Evolutionary conservation across 1,140 invertebrate genomes (phyloP), one percentile per base, ranked within the genome.

Genomic region (Drosophila ohnishii): DNA sequence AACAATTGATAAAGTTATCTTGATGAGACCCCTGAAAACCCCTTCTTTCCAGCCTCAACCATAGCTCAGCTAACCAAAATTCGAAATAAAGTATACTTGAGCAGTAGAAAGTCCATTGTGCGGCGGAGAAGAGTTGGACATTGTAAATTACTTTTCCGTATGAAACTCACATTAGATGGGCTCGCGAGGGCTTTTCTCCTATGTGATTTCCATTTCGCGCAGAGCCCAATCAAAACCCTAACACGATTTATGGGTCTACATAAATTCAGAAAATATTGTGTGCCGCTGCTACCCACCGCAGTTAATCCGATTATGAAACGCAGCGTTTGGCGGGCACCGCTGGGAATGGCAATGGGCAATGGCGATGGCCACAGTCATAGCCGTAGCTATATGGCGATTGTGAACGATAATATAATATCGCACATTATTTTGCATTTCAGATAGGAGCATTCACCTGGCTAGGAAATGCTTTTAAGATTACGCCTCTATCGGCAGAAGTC

Each of bases 281-380:
- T 56, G 66, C 42, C 53, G 32, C 44, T 61, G 30, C 60, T 89
- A 89, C 85, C 85, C 80, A 88, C 85, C 85, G 85, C 85, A 88
- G 85, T 88, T 88, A 88, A 88, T 78, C 85, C 59, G 85, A 84
- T 88, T 88, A 88, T 80, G 74, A 89, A 88, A 77, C 57, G 72
- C 63, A 53, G 63, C 58, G 71, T 57, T 65, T 40, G 60, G 60
- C 30, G 72, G 72, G 3, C 50, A 19, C 66, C 39, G 5, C 25
- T 16, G 28, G 14, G 35, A n/a, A 13, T 13, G 28, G 30, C 53
- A 30, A 30, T 50, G 47, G 25, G 25, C 25, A 14, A 39, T 14
- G 25, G 28, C 37, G 6, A n/a, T 44, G 34, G 37, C 45, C 3
- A n/a, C n/a, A n/a, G n/a, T n/a, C n/a, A 25, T 57, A 50, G 40